A percentile compares a stretch with the other conserved stretches of the same genome.
Evolutionary conservation across 1,140 invertebrate genomes (phyloP).

Genomic region (Scaptomyza pallida): DNA sequence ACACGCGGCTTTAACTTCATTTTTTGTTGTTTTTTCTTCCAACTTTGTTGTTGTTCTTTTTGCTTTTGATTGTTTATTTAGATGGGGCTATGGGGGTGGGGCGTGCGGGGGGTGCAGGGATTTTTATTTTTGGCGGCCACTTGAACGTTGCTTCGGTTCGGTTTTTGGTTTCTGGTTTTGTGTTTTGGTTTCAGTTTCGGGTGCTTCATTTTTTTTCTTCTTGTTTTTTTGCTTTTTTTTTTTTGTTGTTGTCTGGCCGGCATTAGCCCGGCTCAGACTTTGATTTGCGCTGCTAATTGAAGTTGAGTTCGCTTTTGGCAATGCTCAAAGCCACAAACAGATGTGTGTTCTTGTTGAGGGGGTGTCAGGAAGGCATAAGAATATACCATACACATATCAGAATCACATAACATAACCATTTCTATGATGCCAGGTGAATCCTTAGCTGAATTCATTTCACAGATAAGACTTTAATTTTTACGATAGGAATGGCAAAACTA

Average conservation of each 20-base stretch:
- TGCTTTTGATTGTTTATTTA: conserved; percentile 4
- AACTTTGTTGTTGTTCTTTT: conserved; percentile 17
- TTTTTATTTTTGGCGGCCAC: conserved; percentile 39
- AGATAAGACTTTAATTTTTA: background rate
- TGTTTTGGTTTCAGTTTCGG: conserved; percentile 25
- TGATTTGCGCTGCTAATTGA: conserved; percentile 75
- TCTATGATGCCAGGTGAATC: conserved; percentile 20
- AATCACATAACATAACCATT: too few species aligned
- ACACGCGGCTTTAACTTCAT: conserved; percentile 75
- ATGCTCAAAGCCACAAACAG: background rate
- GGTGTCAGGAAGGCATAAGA: background rate
- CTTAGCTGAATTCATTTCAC: background rate
- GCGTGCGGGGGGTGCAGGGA: background rate
- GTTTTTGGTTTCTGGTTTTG: conserved; percentile 27
- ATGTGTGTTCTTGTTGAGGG: background rate
- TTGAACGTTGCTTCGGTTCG: conserved; percentile 44
- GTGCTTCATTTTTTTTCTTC: background rate
- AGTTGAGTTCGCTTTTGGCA: conserved; percentile 50
- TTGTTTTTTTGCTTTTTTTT: background rate
- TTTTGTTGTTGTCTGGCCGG: conserved; percentile 32
- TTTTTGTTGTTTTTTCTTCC: conserved; percentile 17
- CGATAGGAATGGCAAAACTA: too few species aligned
- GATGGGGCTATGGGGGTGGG: too few species aligned
- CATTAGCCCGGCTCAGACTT: conserved; percentile 56
- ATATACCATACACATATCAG: too few species aligned